Conservation (phyloP, 2,113 vertebrate species). For the Poecilia latipinna region DNA sequence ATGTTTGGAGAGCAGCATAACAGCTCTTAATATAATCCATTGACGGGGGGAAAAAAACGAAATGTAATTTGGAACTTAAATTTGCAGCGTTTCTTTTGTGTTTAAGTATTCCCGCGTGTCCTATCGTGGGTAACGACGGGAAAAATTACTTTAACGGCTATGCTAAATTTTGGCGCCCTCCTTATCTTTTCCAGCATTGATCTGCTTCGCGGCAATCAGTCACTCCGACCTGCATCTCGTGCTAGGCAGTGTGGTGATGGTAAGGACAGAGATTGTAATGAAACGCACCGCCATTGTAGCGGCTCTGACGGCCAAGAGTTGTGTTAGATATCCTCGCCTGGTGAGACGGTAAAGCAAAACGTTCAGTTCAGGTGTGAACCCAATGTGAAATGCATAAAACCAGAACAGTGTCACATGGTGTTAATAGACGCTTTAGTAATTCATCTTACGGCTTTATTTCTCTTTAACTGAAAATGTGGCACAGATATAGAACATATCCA, state of each 20-base stretch:
- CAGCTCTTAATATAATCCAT: background rate
- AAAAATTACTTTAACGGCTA: background rate
- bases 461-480: background rate
- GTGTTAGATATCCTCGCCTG: background rate
- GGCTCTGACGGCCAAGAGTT: slow-evolving; percentile 1
- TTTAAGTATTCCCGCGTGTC: background rate
- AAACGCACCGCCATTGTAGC: slow-evolving; percentile 10
- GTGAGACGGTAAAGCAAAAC: background rate
- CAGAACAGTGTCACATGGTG: background rate
- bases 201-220: slow-evolving; percentile 17
- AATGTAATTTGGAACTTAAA: background rate
- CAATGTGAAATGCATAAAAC: background rate
- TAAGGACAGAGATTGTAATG: background rate
- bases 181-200: slow-evolving; percentile 22
- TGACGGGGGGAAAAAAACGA: too few species aligned
- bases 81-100: background rate
- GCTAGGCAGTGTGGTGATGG: slow-evolving; percentile 4
- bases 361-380: background rate
- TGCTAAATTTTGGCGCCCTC: background rate
- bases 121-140: slow-evolving; percentile 9
- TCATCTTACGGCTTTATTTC: background rate
- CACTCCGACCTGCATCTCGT: slow-evolving; percentile 6
- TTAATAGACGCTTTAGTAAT: background rate
- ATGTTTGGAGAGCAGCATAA: background rate
- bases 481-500: background rate